phyloP scores from a whole-genome alignment of 2,888 invertebrate species.

The Dolichomitus sp. region DNA sequence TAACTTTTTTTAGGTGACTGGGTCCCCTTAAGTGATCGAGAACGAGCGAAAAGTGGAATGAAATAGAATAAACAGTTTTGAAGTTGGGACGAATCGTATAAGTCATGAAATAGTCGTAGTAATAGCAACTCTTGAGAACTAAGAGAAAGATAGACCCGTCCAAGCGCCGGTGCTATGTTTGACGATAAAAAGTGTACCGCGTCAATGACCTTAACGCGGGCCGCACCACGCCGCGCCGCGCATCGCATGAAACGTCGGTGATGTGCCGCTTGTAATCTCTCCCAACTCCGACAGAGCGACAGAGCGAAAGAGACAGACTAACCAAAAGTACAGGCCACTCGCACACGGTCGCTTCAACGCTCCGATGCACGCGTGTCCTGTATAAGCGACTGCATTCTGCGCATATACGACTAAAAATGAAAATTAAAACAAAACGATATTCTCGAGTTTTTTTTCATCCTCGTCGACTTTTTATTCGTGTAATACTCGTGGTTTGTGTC shows the following conservation, averaged over 20 bases:
- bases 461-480: not conserved
- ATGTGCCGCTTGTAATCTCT: conserved; percentile 41
- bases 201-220: conserved; percentile 83
- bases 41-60: not conserved
- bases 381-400: conserved; percentile 9
- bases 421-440: conserved; percentile 17
- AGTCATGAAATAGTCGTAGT: not conserved
- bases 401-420: conserved; percentile 39
- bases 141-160: conserved; percentile 64
- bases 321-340: conserved; percentile 51
- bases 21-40: not conserved
- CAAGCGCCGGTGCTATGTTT: conserved; percentile 76
- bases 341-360: conserved; percentile 30
- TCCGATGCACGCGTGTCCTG: conserved; percentile 50
- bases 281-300: conserved; percentile 25
- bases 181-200: conserved; percentile 85
- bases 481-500: not conserved
- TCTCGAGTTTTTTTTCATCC: conserved; percentile 5
- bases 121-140: conserved; percentile 6
- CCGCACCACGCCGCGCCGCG: conserved; percentile 64
- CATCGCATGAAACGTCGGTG: conserved; percentile 48
- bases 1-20: not conserved
- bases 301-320: conserved; percentile 24
- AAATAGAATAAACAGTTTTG: not conserved
- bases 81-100: not conserved